Conservation (phyloP, 30 jellyfish, hydroid and myxozoan genomes). For the Aurelia aurita region DNA sequence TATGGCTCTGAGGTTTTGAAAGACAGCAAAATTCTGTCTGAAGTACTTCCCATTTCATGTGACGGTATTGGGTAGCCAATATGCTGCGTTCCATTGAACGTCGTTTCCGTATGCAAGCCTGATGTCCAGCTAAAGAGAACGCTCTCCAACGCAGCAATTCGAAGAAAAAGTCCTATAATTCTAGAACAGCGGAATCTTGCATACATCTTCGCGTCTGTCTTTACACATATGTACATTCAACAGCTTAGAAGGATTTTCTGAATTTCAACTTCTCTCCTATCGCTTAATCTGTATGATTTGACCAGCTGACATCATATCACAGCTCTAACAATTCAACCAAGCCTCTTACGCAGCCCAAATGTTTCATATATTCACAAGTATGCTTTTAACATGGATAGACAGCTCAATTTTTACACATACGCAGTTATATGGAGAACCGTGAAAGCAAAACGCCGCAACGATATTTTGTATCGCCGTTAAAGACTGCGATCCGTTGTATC, state of each 20-base stretch:
- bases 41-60: constrained; percentile 47
- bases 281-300: constrained; percentile 11
- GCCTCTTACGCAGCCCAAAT: constrained; percentile 27
- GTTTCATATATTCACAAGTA: constrained; percentile 4
- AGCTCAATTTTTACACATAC: no score
- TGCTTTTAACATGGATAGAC: background rate
- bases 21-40: constrained; percentile 81
- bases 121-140: background rate
- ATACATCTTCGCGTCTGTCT: background rate
- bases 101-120: constrained; percentile 55
- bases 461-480: constrained; percentile 23
- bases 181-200: background rate
- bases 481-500: constrained; percentile 66
- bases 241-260: constrained; percentile 16
- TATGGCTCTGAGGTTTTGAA: constrained; percentile 91
- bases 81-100: constrained; percentile 71
- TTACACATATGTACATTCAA: background rate
- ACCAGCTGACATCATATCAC: constrained; percentile 47
- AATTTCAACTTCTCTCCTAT: background rate
- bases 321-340: constrained; percentile 5
- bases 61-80: constrained; percentile 67
- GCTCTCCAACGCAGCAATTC: background rate
- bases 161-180: background rate
- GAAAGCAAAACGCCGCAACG: constrained; percentile 5
- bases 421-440: background rate